Base-by-base conservation (phyloP, 2,888 invertebrate genomes). In the Siphlonurus alternatus region DNA sequence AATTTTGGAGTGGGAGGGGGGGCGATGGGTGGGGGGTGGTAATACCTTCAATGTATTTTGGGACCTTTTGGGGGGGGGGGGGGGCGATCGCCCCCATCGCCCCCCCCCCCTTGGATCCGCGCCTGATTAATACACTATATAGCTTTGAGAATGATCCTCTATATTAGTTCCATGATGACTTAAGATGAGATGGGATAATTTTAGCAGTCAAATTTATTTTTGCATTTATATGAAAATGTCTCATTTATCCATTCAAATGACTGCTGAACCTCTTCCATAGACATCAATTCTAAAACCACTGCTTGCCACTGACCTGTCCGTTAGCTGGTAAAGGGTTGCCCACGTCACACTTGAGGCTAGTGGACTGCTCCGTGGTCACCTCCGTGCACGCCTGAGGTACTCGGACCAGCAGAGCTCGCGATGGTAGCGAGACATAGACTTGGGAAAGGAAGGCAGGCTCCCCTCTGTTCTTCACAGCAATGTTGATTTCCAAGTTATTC, bases 381-480 rank as follows among this genome's bases (percentile, higher is more conserved):
- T 66, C 64, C 61, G 69, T 68, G 65, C 71, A 72, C 60, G 62
- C 68, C 24, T 69, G 67, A 38, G 71, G 70, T 19, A 71, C 67
- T n/a, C 68, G 66, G 23, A 69, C 63, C 62, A 73, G 67, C 23
- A 70, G 70, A 10, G 70, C 64, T 23, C 67, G 63, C 3, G 62
- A 24, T 0, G 72, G 71, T 22, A 72, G 63, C 3, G 63, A 66
- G 18, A 76, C 60, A 2, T 68, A 66, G 1, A 74, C 65, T 59
- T 68, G 67, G 5, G 73, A 68, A 53, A 73, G 66, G 63, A 72
- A 75, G 3, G 76, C 76, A 2, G 74, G 71, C 65, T 77, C 76
- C 0, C 72, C 73, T 1, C 65, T 59, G 68, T 77, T 77, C n/a
- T 62, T 64, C 1, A 76, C 66, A 1, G 63, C 66, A 18, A 75